Percentiles rank a stretch among this genome's conserved stretches.
Conservation (phyloP, 2,888 invertebrate species). For the Volucella inanis region DNA sequence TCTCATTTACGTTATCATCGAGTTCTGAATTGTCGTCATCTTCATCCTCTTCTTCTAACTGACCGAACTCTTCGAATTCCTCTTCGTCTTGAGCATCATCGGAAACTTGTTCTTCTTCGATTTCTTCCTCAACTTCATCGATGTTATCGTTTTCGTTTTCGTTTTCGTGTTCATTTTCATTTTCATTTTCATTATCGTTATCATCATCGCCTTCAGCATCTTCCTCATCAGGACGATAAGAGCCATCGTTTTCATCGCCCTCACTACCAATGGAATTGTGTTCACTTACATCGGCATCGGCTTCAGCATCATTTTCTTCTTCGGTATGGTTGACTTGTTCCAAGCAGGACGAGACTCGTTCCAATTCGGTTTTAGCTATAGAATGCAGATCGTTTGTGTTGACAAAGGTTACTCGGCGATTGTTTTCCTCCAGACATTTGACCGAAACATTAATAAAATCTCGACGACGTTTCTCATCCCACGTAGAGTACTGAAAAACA, state of each 20-base stretch:
- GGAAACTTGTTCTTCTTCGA: slow-evolving; percentile 25
- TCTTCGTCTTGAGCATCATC: slow-evolving; percentile 49
- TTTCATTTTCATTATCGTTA: slow-evolving; percentile 32
- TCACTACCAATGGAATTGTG: slow-evolving; percentile 74
- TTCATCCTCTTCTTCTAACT: slow-evolving; percentile 48
- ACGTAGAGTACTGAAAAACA: slow-evolving; percentile 82
- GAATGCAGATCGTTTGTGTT: slow-evolving; percentile 57
- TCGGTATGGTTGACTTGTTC: slow-evolving; percentile 34
- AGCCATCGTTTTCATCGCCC: slow-evolving; percentile 71
- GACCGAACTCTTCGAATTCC: slow-evolving; percentile 45
- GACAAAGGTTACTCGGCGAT: slow-evolving; percentile 58
- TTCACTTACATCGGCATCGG: slow-evolving; percentile 74
- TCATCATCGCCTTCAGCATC: slow-evolving; percentile 49
- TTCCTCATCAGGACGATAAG: slow-evolving; percentile 59
- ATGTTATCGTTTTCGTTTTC: slow-evolving; percentile 49
- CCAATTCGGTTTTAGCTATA: slow-evolving; percentile 50
- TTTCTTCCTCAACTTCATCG: slow-evolving; percentile 44
- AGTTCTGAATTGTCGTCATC: slow-evolving; percentile 72
- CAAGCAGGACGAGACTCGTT: slow-evolving; percentile 27
- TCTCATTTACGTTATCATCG: slow-evolving; percentile 60
- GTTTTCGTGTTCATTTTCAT: slow-evolving; percentile 44
- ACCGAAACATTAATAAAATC: slow-evolving; percentile 81
- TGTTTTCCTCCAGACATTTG: slow-evolving; percentile 78
- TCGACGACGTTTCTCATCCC: slow-evolving; percentile 82
- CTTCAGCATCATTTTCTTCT: slow-evolving; percentile 67